phyloP scores from a whole-genome alignment of 2,113 vertebrate species.

The Variabilichromis moorii region DNA sequence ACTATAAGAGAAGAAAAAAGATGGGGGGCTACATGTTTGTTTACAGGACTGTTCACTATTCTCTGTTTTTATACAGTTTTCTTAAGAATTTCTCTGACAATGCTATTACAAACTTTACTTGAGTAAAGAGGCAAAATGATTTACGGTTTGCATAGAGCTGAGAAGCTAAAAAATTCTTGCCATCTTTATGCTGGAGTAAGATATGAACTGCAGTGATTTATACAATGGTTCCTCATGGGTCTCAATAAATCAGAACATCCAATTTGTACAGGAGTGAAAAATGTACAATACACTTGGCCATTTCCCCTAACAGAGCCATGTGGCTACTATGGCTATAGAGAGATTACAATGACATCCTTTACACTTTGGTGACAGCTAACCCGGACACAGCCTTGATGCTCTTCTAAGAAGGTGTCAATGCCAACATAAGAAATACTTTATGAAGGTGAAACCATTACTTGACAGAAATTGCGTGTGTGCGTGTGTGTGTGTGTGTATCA shows the following conservation, averaged over 20 bases:
- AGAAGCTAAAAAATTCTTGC: conserved; percentile 15
- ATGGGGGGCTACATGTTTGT: not conserved
- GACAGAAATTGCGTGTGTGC: not conserved
- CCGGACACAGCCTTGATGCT: conserved; percentile 66
- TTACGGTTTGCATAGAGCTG: conserved; percentile 15
- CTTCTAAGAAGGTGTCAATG: conserved; percentile 50
- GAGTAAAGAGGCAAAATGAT: not conserved
- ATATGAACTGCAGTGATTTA: conserved; percentile 45
- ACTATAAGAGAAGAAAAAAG: not conserved
- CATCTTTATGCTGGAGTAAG: conserved; percentile 30
- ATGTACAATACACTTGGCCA: conserved; percentile 25
- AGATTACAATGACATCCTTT: conserved; percentile 53
- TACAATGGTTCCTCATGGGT: not conserved
- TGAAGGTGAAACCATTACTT: conserved; percentile 60
- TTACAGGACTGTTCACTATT: not conserved
- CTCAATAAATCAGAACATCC: conserved; percentile 65
- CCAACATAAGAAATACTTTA: conserved; percentile 44
- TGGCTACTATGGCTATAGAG: conserved; percentile 35
- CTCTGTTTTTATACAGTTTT: not conserved
- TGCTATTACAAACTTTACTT: not conserved
- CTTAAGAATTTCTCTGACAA: not conserved
- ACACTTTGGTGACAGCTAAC: conserved; percentile 56
- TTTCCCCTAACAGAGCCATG: conserved; percentile 32
- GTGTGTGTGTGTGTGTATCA: not conserved
- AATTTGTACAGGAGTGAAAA: conserved; percentile 55